phyloP scores from a whole-genome alignment of 2,888 invertebrate species.

The Pristionchus mayeri region DNA sequence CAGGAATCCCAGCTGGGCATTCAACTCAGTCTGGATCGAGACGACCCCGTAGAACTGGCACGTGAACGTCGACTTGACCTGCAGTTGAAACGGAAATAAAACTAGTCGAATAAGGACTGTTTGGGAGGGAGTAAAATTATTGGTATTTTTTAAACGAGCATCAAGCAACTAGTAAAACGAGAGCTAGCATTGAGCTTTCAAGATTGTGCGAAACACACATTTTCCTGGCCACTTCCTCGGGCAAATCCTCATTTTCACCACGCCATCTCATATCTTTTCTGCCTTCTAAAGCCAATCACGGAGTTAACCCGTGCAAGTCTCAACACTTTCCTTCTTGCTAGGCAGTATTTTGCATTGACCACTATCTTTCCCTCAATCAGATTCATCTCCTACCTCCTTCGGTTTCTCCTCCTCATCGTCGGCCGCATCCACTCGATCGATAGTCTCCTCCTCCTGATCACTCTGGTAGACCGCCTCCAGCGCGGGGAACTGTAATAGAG shows the following conservation, averaged over 20 bases:
- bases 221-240: too few species aligned
- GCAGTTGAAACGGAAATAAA: background rate
- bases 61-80: conserved; percentile 94
- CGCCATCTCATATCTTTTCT: too few species aligned
- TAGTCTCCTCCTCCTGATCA: conserved; percentile 53
- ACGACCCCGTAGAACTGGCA: conserved; percentile 99
- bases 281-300: too few species aligned
- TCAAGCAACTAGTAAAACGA: too few species aligned
- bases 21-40: conserved; percentile 84
- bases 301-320: too few species aligned
- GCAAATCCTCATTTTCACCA: too few species aligned
- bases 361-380: too few species aligned
- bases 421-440: background rate
- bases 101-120: background rate
- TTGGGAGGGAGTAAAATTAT: background rate
- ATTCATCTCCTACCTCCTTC: conserved; percentile 10
- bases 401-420: conserved; percentile 25
- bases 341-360: too few species aligned
- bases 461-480: conserved; percentile 65
- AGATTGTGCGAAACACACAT: too few species aligned
- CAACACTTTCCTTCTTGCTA: too few species aligned
- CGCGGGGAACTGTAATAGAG: conserved; percentile 72
- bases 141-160: too few species aligned
- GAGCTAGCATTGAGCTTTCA: too few species aligned
- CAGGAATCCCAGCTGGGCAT: conserved; percentile 92